phyloP scores from a whole-genome alignment of 1,140 invertebrate genomes.

The Lethocerus indicus region DNA sequence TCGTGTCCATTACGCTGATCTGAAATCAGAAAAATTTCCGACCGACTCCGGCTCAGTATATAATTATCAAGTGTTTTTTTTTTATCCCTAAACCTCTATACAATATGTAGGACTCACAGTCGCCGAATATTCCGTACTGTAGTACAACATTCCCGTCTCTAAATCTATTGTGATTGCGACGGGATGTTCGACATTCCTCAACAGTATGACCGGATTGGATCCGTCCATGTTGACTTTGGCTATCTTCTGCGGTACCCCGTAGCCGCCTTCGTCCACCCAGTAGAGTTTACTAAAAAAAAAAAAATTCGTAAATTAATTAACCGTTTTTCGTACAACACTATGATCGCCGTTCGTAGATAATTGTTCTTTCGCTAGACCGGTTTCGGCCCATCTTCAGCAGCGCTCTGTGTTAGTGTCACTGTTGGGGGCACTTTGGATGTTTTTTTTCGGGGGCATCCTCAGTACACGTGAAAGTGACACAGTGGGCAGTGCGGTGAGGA shows the following conservation, averaged over 20 bases:
- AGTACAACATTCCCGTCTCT: slow-evolving; percentile 69
- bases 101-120: slow-evolving; percentile 29
- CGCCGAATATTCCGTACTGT: slow-evolving; percentile 58
- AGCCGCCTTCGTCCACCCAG: slow-evolving; percentile 91
- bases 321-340: not conserved
- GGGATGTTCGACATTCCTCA: slow-evolving; percentile 44
- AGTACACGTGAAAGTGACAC: too few relatives aligned
- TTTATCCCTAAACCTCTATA: too few relatives aligned
- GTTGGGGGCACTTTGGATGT: too few relatives aligned
- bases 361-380: too few relatives aligned
- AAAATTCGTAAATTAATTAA: slow-evolving; percentile 8
- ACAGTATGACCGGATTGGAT: slow-evolving; percentile 47
- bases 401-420: too few relatives aligned
- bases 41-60: too few relatives aligned
- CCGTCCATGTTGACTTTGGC: slow-evolving; percentile 91
- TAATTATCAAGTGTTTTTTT: too few relatives aligned
- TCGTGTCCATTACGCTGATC: slow-evolving; percentile 52
- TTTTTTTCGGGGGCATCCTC: too few relatives aligned
- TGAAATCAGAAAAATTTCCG: slow-evolving; percentile 23
- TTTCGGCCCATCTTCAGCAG: too few relatives aligned
- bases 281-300: slow-evolving; percentile 55
- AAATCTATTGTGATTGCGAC: slow-evolving; percentile 77
- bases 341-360: too few relatives aligned
- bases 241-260: slow-evolving; percentile 78
- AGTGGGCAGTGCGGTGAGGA: too few relatives aligned